Base-by-base conservation (phyloP, 2,113 vertebrate genomes). In the Blennius ocellaris region DNA sequence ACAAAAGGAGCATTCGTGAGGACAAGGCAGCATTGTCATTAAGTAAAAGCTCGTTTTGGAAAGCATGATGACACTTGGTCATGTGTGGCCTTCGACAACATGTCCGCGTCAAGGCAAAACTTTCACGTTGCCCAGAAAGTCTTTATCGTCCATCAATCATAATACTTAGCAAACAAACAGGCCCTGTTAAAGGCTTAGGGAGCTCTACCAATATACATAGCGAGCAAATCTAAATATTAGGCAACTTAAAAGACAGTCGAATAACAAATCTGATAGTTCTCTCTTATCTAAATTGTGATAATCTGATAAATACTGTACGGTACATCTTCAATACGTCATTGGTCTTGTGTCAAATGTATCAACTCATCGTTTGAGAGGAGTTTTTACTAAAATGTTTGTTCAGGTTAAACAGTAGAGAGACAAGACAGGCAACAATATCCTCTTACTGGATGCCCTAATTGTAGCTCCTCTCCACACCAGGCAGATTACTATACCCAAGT, bases 1-100 rank as follows among this genome's bases (percentile, higher is more conserved):
- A 89, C 85, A 91, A 88, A 88, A 70, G 80, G 60, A 85, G 71
- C 88, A 91, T 92, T 91, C 89, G 86, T 89, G 84, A 85, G 86
- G 72, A 89, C 81, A 81, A 79, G 56, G 56, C 73, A 48, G 57
- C 65, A 70, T 61, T 89, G 84, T 84, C 64, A 74, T 85, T 81
- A 60, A 36, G 50, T 39, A 8, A 61, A 71, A 39, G 69, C 39
- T 60, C 81, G 82, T 85, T 87, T 69, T 73, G 73, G 81, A 85
- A 76, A 74, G 62, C 40, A 38, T 36, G 70, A 67, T 73, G 67
- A 77, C 73, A 74, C 68, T 59, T 17, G 64, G 51, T 74, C 49
- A 55, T 58, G 51, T 76, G 51, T 53, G 67, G 78, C 21, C n/a
- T 39, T 48, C 7, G 15, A 5, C 45, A 62, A 38, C 17, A 21